phyloP scores from a whole-genome alignment of 1,140 invertebrate species.

The Calephelis virginiensis region DNA sequence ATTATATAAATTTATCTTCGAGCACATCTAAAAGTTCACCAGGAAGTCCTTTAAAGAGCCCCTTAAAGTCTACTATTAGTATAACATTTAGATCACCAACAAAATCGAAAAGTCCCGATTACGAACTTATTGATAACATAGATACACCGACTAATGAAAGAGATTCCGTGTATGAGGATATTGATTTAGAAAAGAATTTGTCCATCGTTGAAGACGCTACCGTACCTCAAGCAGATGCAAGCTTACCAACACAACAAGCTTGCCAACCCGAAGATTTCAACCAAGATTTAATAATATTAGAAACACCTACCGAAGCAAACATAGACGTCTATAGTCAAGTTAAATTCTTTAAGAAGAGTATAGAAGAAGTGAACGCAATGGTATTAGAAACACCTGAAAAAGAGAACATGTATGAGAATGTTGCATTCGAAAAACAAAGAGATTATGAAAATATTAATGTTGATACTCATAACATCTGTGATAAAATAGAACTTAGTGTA shows the following conservation, averaged over 20 bases:
- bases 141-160: conserved; percentile 64
- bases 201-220: conserved; percentile 73
- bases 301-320: conserved; percentile 55
- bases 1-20: conserved; percentile 72
- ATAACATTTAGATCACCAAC: conserved; percentile 82
- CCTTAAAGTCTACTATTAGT: conserved; percentile 83
- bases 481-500: conserved; percentile 50
- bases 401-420: conserved; percentile 60
- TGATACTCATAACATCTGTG: conserved; percentile 64
- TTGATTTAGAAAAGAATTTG: conserved; percentile 68
- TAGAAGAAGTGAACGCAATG: conserved; percentile 86
- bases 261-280: conserved; percentile 69
- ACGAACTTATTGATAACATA: conserved; percentile 45
- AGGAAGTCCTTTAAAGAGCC: conserved; percentile 73
- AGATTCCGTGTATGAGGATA: conserved; percentile 78
- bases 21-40: conserved; percentile 68
- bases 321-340: conserved; percentile 85
- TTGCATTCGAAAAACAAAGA: conserved; percentile 59
- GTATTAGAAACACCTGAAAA: conserved; percentile 69
- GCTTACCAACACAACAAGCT: conserved; percentile 78
- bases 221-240: conserved; percentile 76
- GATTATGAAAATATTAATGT: conserved; percentile 78
- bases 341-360: conserved; percentile 84
- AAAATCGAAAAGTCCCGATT: conserved; percentile 61
- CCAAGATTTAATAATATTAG: conserved; percentile 64